Percentiles rank a stretch among this genome's conserved stretches.
These are phyloP conservation scores for Hetaerina americana DNA, from an alignment of 1,140 invertebrate species.

Conservation along the genomic window DNA sequence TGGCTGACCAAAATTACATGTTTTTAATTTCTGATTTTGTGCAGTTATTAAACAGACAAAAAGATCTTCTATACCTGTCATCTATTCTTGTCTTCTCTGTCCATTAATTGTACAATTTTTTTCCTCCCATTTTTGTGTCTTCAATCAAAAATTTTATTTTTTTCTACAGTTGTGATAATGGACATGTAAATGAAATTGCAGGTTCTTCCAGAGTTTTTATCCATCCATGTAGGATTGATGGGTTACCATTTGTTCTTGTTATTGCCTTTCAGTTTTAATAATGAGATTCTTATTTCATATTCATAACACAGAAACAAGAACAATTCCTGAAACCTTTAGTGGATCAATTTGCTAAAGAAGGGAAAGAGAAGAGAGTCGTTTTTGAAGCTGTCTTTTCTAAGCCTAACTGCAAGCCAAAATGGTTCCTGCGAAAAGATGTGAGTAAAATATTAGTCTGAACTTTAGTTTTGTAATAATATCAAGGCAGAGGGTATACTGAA, in stretches of 20 bases:
- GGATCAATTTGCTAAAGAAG: constrained; percentile 89
- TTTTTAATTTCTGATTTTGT: neutral
- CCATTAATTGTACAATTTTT: constrained; percentile 5
- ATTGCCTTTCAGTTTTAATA: constrained; percentile 14
- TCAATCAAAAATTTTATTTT: constrained; percentile 6
- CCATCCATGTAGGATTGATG: neutral
- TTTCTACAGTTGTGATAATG: constrained; percentile 9
- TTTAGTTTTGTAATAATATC: too few relatives aligned
- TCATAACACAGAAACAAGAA: constrained; percentile 68
- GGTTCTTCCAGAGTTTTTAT: neutral
- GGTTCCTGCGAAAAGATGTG: constrained; percentile 86
- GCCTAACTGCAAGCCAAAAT: constrained; percentile 81
- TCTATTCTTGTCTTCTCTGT: neutral
- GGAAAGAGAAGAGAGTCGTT: constrained; percentile 87
- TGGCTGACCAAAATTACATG: too few relatives aligned
- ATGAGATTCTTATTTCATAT: constrained; percentile 28
- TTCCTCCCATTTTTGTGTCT: constrained; percentile 11
- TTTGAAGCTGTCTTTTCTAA: constrained; percentile 87
- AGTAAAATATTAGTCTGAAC: too few relatives aligned
- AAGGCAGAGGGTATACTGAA: too few relatives aligned
- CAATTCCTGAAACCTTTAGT: constrained; percentile 87
- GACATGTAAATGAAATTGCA: neutral
- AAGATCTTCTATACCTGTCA: neutral
- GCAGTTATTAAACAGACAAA: neutral
- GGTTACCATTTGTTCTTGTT: neutral